Percentiles rank a stretch among this genome's conserved stretches.
These are phyloP conservation scores for Drosophila emarginata DNA, from an alignment of 2,888 invertebrate species.

Conservation along the genomic window DNA sequence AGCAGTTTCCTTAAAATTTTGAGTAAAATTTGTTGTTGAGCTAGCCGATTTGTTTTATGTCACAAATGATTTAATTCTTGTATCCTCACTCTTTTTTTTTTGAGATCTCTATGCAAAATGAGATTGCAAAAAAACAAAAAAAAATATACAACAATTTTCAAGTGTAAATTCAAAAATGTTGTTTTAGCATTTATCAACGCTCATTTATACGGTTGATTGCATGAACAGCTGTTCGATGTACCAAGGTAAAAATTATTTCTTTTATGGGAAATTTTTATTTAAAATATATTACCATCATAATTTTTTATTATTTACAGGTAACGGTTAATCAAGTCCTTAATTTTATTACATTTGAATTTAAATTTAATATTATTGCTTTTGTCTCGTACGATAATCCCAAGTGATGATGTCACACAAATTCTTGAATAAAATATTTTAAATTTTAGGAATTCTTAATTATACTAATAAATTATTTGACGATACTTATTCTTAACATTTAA, in stretches of 20 bases:
- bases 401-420: constrained; percentile 4
- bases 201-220: constrained; percentile 67
- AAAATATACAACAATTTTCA: constrained; percentile 17
- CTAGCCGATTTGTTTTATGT: constrained; percentile 71
- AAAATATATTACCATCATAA: constrained; percentile 10
- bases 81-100: constrained; percentile 7
- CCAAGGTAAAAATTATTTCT: constrained; percentile 42
- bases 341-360: constrained; percentile 38
- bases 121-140: constrained; percentile 46
- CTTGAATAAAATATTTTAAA: constrained; percentile 5
- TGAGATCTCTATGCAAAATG: constrained; percentile 24
- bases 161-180: constrained; percentile 21
- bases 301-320: background rate
- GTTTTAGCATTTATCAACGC: constrained; percentile 62
- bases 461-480: constrained; percentile 14
- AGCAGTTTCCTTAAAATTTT: constrained; percentile 14
- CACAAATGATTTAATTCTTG: constrained; percentile 72
- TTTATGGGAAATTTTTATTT: constrained; percentile 31
- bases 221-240: constrained; percentile 66
- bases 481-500: constrained; percentile 19
- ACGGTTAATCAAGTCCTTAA: background rate
- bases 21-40: constrained; percentile 22
- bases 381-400: constrained; percentile 51
- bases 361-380: constrained; percentile 58
- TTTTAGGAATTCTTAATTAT: constrained; percentile 19